phyloP scores from a whole-genome alignment of 2,888 invertebrate species.

The Camponotus fellah region DNA sequence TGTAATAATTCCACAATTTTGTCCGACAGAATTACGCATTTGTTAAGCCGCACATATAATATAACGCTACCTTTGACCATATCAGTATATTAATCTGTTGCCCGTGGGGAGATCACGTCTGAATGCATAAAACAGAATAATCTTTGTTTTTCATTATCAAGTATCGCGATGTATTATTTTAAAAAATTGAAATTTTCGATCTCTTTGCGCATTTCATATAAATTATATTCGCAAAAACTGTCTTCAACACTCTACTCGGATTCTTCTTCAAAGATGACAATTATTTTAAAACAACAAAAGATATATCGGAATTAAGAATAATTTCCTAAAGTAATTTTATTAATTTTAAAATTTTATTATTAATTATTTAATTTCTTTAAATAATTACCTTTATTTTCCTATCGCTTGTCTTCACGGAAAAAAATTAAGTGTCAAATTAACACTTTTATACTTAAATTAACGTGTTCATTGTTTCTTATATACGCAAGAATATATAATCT shows the following conservation, averaged over 20 bases:
- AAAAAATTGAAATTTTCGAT: neutral
- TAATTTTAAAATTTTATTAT: no score
- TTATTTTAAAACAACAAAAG: neutral
- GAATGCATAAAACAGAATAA: neutral
- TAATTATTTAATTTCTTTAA: neutral
- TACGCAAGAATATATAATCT: no score
- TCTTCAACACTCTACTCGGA: neutral
- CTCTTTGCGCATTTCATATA: neutral
- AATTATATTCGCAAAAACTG: neutral
- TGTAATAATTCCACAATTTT: constrained; percentile 25
- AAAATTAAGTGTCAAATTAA: no score
- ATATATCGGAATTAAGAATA: neutral
- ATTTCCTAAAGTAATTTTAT: neutral
- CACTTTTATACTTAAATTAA: no score
- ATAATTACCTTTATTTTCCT: neutral
- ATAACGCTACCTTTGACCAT: constrained; percentile 21
- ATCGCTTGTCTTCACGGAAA: neutral
- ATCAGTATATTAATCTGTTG: constrained; percentile 27
- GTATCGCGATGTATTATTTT: neutral
- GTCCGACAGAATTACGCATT: neutral
- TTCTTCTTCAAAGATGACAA: neutral
- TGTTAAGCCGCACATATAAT: constrained; percentile 30
- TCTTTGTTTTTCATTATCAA: neutral
- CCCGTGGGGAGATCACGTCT: neutral
- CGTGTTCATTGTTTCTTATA: no score